Percentiles rank a stretch among this genome's conserved stretches.
phyloP scores from a whole-genome alignment of 1,140 invertebrate species.

The Samia ricini region DNA sequence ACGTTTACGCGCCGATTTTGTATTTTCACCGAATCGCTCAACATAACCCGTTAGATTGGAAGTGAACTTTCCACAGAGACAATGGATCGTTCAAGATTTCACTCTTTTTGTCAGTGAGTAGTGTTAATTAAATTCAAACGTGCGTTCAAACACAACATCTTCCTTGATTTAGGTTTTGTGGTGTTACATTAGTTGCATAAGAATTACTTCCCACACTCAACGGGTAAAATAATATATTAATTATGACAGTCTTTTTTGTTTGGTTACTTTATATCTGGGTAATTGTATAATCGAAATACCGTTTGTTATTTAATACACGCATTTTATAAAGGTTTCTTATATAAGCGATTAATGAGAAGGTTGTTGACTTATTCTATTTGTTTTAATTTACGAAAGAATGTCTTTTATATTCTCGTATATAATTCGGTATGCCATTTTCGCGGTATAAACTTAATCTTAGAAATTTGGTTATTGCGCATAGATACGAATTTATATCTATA shows the following conservation, averaged over 20 bases:
- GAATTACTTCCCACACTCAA: slow-evolving; percentile 23
- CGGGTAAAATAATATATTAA: slow-evolving; percentile 4
- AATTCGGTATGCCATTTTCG: too few species aligned
- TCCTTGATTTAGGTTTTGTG: slow-evolving; percentile 40
- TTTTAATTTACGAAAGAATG: too few species aligned
- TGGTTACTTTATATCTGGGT: neutral
- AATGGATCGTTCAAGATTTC: slow-evolving; percentile 65
- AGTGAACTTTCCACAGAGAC: slow-evolving; percentile 58
- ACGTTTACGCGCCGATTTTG: neutral
- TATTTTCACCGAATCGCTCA: neutral
- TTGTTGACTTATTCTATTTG: neutral
- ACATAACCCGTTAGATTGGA: neutral
- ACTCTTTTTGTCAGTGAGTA: slow-evolving; percentile 66
- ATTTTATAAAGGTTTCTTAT: neutral
- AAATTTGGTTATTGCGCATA: too few species aligned
- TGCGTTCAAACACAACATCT: slow-evolving; percentile 35
- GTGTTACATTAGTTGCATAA: slow-evolving; percentile 27
- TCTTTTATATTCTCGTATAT: too few species aligned
- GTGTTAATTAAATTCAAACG: slow-evolving; percentile 47
- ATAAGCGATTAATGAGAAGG: neutral
- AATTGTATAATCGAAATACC: neutral
- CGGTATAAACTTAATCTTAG: too few species aligned
- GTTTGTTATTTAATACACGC: neutral
- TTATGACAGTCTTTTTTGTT: slow-evolving; percentile 3
- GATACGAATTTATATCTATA: too few species aligned